Evolutionary conservation across 2,113 vertebrate species (phyloP), one percentile per base, ranked within the genome.

Genomic region (Tonatia bakeri): DNA sequence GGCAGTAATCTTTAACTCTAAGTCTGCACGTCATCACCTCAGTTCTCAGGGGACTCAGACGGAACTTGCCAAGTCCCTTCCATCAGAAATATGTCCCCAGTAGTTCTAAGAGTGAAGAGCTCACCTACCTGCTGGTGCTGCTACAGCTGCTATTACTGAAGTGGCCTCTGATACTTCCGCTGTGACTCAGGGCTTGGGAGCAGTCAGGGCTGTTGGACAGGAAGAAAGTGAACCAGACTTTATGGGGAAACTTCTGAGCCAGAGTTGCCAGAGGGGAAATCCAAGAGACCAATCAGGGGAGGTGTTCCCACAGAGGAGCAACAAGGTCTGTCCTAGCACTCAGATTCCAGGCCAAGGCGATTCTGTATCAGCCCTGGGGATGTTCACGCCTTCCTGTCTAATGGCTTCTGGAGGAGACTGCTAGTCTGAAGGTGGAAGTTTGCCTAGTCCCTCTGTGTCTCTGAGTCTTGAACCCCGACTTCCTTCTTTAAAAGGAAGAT

Each of bases 101-200:
- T 1, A 45, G 10, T 70, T 36, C 20, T 3, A 36, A 56, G 79
- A 64, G 4, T 0, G 4, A 47, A 33, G 15, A 19, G 43, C 20
- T 81, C 65, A 95, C 96, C 4, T 87, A 94, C 92, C 95, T 95
- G 75, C 16, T 13, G 3, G 52, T 24, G 85, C 33, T 47, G 50
- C 28, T 17, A n/a, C 36, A 28, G 73, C 24, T 38, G 82, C 5
- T 36, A 9, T 33, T 19, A 36, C 3, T 36, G n/a, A 14, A 40
- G 50, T 33, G 38, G 52, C 43, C 12, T 15, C 87, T 1, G 43
- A 19, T 6, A 31, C 59, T 47, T 67, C 64, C 3, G 2, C 84
- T 54, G 64, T 76, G 92, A 82, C 92, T 87, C 59, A 94, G 59
- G 52, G 26, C 77, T 91, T 70, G 87, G 59, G 8, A 87, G 84